phyloP scores from a whole-genome alignment of 2,888 invertebrate genomes.

The Linnaemya vulpina region DNA sequence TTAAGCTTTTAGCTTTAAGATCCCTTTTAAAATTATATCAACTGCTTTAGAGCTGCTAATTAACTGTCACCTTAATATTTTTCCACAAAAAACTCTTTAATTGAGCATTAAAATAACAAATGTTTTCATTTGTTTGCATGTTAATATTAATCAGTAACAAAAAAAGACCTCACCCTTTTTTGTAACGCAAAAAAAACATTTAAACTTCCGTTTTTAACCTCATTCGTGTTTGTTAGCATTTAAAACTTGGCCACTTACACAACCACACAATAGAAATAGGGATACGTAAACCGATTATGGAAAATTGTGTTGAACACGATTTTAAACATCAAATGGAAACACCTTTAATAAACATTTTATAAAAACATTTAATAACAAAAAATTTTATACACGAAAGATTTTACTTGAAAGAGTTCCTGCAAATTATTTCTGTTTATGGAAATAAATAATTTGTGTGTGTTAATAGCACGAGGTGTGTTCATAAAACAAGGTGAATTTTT shows the following conservation, averaged over 20 bases:
- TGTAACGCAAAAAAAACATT: too few species aligned
- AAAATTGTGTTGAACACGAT: slow-evolving; percentile 61
- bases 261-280: background rate
- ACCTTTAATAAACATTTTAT: slow-evolving; percentile 33
- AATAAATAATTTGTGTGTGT: too few species aligned
- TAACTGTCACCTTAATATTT: background rate
- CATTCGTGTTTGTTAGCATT: background rate
- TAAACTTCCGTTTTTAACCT: background rate
- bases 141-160: background rate
- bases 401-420: too few species aligned
- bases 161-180: background rate
- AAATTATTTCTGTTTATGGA: too few species aligned
- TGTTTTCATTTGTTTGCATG: background rate
- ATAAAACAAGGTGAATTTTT: too few species aligned
- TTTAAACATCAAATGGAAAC: slow-evolving; percentile 51
- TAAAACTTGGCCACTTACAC: background rate
- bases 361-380: too few species aligned
- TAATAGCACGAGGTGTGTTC: too few species aligned
- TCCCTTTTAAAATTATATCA: background rate
- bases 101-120: background rate
- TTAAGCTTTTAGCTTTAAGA: background rate
- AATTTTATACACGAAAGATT: too few species aligned
- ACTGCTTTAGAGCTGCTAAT: background rate
- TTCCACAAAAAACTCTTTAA: background rate
- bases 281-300: slow-evolving; percentile 52